Percentiles rank a stretch among this genome's conserved stretches.
These are phyloP conservation scores for Agonopterix alstromeriana DNA, from an alignment of 2,888 invertebrate genomes.

Conservation along the genomic window DNA sequence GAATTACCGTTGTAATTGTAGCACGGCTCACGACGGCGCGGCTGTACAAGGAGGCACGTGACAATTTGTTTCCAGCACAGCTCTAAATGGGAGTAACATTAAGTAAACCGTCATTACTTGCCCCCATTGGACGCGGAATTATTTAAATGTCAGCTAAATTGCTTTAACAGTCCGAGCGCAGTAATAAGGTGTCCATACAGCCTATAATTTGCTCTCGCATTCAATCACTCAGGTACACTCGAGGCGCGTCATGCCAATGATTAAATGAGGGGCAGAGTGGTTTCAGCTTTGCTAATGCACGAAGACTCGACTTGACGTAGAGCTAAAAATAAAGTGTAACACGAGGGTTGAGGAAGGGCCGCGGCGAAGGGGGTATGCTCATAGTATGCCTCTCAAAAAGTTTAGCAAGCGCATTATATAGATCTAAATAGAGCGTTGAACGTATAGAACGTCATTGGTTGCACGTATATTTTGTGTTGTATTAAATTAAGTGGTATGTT, in stretches of 20 bases:
- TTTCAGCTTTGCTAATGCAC: too few species aligned
- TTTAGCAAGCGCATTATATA: too few species aligned
- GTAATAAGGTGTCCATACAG: slow-evolving; percentile 67
- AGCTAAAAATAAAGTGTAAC: too few species aligned
- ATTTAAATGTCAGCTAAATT: slow-evolving; percentile 76
- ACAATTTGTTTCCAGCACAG: slow-evolving; percentile 3
- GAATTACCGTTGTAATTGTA: slow-evolving; percentile 12
- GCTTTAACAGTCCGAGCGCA: slow-evolving; percentile 65
- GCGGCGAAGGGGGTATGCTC: too few species aligned
- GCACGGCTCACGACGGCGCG: too few species aligned
- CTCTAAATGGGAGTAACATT: slow-evolving; percentile 34
- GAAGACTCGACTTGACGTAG: too few species aligned
- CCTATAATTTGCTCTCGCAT: slow-evolving; percentile 68
- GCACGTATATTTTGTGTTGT: too few species aligned
- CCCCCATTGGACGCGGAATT: slow-evolving; percentile 58
- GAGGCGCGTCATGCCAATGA: slow-evolving; percentile 19
- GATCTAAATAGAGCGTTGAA: too few species aligned
- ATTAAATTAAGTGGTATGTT: too few species aligned
- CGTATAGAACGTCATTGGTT: too few species aligned
- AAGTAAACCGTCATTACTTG: slow-evolving; percentile 53
- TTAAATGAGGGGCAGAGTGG: slow-evolving; percentile 2
- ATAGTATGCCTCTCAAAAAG: too few species aligned
- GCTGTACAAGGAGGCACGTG: slow-evolving; percentile 4
- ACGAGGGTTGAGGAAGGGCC: too few species aligned
- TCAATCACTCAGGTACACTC: slow-evolving; percentile 53